Percentiles rank a stretch among this genome's conserved stretches.
phyloP scores from a whole-genome alignment of 2,888 invertebrate species.

The Metopia argyrocephala region DNA sequence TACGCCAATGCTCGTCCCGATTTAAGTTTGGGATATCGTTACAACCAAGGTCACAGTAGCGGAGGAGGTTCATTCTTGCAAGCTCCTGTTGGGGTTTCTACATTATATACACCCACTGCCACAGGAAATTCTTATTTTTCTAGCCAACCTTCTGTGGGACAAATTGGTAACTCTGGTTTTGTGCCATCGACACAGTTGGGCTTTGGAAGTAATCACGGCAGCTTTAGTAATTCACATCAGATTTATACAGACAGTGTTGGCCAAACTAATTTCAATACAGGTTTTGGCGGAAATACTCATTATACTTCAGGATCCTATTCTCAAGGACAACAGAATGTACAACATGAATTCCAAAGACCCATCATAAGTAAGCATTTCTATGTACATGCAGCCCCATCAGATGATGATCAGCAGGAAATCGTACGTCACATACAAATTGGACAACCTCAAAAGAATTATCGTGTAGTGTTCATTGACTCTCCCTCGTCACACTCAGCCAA shows the following conservation, averaged over 20 bases:
- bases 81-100: constrained; percentile 59
- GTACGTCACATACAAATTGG: constrained; percentile 75
- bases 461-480: constrained; percentile 76
- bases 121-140: constrained; percentile 69
- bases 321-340: constrained; percentile 62
- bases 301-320: constrained; percentile 58
- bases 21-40: constrained; percentile 72
- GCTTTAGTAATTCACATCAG: constrained; percentile 13
- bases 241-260: constrained; percentile 24
- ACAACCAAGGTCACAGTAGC: constrained; percentile 69
- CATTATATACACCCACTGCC: constrained; percentile 68
- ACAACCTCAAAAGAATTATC: constrained; percentile 74
- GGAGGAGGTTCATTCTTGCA: constrained; percentile 63
- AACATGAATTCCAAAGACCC: constrained; percentile 70
- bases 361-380: constrained; percentile 76
- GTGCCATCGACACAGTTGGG: constrained; percentile 44
- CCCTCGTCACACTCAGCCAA: constrained; percentile 73
- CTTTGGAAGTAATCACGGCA: not conserved
- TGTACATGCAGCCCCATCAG: constrained; percentile 76
- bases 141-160: constrained; percentile 66
- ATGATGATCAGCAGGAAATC: constrained; percentile 74
- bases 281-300: constrained; percentile 52
- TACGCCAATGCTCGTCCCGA: constrained; percentile 71
- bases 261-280: constrained; percentile 41
- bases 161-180: constrained; percentile 54